Percentiles rank a stretch among this genome's conserved stretches.
phyloP scores from a whole-genome alignment of 2,797 vertebrate species.

The Pempheris klunzingeri region DNA sequence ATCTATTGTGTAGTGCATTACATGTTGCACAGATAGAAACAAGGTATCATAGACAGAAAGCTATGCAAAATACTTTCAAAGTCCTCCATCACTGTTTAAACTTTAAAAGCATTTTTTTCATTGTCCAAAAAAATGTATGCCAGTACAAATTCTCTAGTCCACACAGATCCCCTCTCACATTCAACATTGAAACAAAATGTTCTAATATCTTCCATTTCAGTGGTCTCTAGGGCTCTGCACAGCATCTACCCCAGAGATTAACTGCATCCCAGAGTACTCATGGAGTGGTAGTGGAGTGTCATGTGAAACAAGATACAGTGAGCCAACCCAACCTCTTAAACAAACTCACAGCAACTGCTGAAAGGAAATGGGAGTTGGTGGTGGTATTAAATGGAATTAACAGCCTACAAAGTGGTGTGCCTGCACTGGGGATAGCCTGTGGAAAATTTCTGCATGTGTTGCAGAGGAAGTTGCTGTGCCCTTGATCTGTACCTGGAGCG shows the following conservation, averaged over 20 bases:
- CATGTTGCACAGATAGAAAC: neutral
- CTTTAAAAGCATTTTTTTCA: neutral
- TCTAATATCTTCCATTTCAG: slow-evolving; percentile 28
- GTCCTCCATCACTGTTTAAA: neutral
- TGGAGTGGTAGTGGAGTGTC: slow-evolving; percentile 43
- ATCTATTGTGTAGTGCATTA: neutral
- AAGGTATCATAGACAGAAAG: neutral
- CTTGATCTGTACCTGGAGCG: slow-evolving; percentile 32
- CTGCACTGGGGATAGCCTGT: slow-evolving; percentile 39
- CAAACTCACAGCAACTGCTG: slow-evolving; percentile 54
- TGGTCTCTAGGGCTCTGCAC: slow-evolving; percentile 28
- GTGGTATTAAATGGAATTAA: slow-evolving; percentile 56
- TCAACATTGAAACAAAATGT: slow-evolving; percentile 42
- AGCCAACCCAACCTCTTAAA: slow-evolving; percentile 47
- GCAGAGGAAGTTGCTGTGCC: slow-evolving; percentile 52
- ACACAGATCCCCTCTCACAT: slow-evolving; percentile 19
- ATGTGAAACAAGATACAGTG: slow-evolving; percentile 52
- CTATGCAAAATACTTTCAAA: neutral
- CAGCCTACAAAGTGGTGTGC: slow-evolving; percentile 23
- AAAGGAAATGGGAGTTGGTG: slow-evolving; percentile 50
- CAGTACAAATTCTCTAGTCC: slow-evolving; percentile 7
- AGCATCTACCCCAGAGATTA: slow-evolving; percentile 37
- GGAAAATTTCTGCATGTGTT: slow-evolving; percentile 62
- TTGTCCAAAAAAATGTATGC: slow-evolving; percentile 7
- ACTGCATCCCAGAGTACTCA: slow-evolving; percentile 48